Evolutionary conservation across 2,797 vertebrate genomes (phyloP).

Genomic region (Periparus ater): DNA sequence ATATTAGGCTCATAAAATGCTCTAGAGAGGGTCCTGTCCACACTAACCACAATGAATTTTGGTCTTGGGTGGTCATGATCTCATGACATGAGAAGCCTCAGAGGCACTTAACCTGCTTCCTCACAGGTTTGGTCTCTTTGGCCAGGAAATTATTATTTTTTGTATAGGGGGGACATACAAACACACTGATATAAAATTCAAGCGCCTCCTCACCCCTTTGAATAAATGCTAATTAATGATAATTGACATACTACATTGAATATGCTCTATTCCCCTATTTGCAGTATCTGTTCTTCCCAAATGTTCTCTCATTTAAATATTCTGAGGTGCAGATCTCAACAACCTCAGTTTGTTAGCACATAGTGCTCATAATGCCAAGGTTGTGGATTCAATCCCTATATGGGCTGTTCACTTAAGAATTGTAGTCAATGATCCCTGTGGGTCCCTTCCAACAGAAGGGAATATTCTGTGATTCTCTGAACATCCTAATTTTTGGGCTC

Average conservation of each 20-base stretch:
- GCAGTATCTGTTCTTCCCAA: background rate
- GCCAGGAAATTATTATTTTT: background rate
- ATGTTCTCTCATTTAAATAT: background rate
- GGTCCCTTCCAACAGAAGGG: background rate
- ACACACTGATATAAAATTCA: background rate
- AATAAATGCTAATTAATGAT: background rate
- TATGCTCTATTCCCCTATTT: background rate
- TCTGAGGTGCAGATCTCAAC: background rate
- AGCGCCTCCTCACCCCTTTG: rapidly evolving
- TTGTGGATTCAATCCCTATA: background rate
- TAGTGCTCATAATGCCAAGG: background rate
- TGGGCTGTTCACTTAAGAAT: background rate
- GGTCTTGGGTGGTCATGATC: background rate
- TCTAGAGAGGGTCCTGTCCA: background rate
- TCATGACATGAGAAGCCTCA: background rate
- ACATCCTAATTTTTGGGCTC: background rate
- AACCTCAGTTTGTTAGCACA: background rate
- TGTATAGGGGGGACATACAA: background rate
- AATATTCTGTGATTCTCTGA: background rate
- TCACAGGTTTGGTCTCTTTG: background rate
- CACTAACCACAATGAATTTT: background rate
- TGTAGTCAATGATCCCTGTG: background rate
- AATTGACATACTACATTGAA: background rate
- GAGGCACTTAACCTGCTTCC: background rate
- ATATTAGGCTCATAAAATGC: background rate